These are phyloP conservation scores for Paedocypris sp. DNA, from an alignment of 2,113 vertebrate species.

Conservation along the genomic window DNA sequence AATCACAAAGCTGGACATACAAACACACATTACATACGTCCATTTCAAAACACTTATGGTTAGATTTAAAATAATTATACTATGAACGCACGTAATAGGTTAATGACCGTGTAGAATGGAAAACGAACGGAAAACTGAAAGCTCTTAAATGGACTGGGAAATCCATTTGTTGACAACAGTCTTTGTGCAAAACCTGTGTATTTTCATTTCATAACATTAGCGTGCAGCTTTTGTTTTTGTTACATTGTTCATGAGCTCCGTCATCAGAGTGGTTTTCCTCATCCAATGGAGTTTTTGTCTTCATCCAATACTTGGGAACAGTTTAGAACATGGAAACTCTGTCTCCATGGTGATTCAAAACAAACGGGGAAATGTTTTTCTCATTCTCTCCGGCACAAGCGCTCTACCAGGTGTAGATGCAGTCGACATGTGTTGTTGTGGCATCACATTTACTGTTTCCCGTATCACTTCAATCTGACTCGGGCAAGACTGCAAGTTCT, in stretches of 20 bases:
- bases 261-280: not conserved
- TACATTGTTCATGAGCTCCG: not conserved
- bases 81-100: no score
- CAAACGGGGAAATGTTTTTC: constrained; percentile 26
- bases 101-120: no score
- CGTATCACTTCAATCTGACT: not conserved
- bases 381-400: constrained; percentile 28
- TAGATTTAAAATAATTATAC: no score
- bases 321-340: constrained; percentile 30
- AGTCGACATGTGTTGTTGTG: not conserved
- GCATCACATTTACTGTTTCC: not conserved
- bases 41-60: no score
- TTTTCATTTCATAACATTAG: no score
- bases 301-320: constrained; percentile 16
- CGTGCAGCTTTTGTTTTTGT: no score
- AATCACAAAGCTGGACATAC: no score
- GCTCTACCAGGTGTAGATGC: not conserved
- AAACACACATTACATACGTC: no score
- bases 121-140: no score
- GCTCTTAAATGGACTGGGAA: no score
- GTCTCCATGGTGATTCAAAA: constrained; percentile 40
- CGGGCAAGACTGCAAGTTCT: not conserved
- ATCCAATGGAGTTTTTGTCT: constrained; percentile 13
- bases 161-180: no score
- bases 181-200: no score